Evolutionary conservation across 1,140 invertebrate genomes (phyloP), one percentile per base, ranked within the genome.

Genomic region (Armadillidium nasatum): DNA sequence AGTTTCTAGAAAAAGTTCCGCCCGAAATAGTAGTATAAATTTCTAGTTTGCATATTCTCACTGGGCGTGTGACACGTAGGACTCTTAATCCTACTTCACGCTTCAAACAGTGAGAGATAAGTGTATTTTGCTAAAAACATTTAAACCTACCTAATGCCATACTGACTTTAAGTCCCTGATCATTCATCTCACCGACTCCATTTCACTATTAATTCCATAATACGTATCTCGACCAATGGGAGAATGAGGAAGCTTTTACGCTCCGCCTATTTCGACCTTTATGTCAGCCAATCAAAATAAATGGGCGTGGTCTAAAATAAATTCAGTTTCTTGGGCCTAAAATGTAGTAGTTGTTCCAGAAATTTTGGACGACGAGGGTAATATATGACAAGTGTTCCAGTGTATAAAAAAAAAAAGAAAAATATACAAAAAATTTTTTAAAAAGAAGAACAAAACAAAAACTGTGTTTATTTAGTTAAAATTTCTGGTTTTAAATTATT

Each of bases 121-220:
- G 50, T 60, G 50, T 60, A 60, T 60, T 60, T 60, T 60, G 50
- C 50, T 60, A 60, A 60, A 60, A 60, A 60, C 50, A 60, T 60
- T 60, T 60, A 33, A 33, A 60, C 50, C 50, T 4, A 60, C 50
- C 50, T 60, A 60, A 13, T 60, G 50, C 50, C 50, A 60, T 60
- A 60, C 50, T 60, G 11, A 19, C 50, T 60, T 60, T 60, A 60
- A 60, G 50, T 13, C 50, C 50, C 11, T 60, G 7, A 60, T 60
- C 50, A 60, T 60, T 60, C 50, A 60, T 60, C 50, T 60, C 50
- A 7, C 50, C 50, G 50, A 60, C 50, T 60, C 50, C 50, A 60
- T 60, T 60, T 60, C 50, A 7, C 50, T 60, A 60, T 60, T 33
- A 33, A 33, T 33, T 33, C 11, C 50, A 15, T 19, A 19, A 60